Evolutionary conservation across 2,113 vertebrate species (phyloP).

Genomic region (Campylomormyrus numenius): DNA sequence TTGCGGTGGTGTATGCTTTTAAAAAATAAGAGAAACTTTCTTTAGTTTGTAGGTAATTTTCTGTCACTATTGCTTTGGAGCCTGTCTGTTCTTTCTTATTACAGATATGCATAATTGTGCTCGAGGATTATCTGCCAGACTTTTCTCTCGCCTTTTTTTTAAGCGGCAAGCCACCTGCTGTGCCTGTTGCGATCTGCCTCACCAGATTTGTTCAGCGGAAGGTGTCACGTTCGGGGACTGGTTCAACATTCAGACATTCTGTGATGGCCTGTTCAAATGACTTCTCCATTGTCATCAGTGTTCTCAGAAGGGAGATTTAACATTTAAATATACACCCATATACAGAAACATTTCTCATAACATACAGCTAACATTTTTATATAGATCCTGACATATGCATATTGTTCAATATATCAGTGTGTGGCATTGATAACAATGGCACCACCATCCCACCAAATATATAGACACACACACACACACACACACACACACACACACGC

Average conservation of each 20-base stretch:
- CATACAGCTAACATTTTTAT: not conserved
- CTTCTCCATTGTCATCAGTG: slow-evolving; percentile 2
- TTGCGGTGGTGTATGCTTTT: not conserved
- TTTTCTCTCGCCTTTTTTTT: slow-evolving; percentile 3
- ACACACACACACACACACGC: no score
- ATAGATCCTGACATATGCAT: not conserved
- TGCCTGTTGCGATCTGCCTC: slow-evolving; percentile 11
- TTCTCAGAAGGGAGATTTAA: not conserved
- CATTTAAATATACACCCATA: not conserved
- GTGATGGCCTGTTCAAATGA: not conserved
- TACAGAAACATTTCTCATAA: not conserved
- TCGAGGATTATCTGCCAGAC: not conserved
- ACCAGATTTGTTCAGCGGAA: slow-evolving; percentile 13
- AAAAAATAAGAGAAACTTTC: not conserved
- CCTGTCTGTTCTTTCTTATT: slow-evolving; percentile 7
- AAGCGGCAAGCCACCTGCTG: slow-evolving; percentile 7
- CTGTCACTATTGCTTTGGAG: not conserved
- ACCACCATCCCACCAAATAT: not conserved
- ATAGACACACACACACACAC: not conserved
- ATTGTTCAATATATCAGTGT: not conserved
- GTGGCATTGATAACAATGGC: no score
- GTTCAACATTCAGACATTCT: slow-evolving; percentile 2
- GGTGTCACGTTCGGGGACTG: slow-evolving; percentile 10
- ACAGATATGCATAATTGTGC: slow-evolving; percentile 15
- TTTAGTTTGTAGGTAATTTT: not conserved